Evolutionary conservation across 2,797 vertebrate species (phyloP).

Genomic region (Florisuga fusca): DNA sequence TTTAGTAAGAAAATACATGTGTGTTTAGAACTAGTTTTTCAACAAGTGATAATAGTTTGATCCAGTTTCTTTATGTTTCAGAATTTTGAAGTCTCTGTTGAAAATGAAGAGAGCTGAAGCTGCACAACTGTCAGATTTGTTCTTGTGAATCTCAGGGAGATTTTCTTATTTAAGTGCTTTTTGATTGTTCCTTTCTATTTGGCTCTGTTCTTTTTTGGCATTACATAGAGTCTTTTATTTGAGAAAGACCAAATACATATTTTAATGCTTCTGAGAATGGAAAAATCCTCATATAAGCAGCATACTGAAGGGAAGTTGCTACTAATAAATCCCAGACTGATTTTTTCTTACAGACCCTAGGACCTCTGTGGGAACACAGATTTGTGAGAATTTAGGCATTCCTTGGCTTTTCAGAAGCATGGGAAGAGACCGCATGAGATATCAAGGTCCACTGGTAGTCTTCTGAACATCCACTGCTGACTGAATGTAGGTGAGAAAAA

Average conservation of each 20-base stretch:
- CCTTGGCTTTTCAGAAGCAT: not conserved
- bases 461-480: not conserved
- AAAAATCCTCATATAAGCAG: not conserved
- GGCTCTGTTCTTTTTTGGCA: not conserved
- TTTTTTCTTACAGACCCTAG: not conserved
- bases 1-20: not conserved
- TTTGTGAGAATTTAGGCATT: not conserved
- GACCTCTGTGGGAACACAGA: not conserved
- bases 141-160: not conserved
- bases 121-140: not conserved
- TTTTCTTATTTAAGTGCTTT: not conserved
- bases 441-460: not conserved
- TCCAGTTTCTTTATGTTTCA: not conserved
- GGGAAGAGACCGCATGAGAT: not conserved
- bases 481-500: not conserved
- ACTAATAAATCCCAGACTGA: not conserved
- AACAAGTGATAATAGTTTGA: not conserved
- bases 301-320: not conserved
- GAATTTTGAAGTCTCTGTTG: not conserved
- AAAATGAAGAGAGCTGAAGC: not conserved
- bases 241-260: not conserved
- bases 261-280: not conserved
- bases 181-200: not conserved
- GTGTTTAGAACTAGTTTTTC: not conserved
- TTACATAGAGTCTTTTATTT: not conserved